Evolutionary conservation across 2,113 vertebrate species (phyloP), one percentile per base, ranked within the genome.

Genomic region (Melanocharis versteri): DNA sequence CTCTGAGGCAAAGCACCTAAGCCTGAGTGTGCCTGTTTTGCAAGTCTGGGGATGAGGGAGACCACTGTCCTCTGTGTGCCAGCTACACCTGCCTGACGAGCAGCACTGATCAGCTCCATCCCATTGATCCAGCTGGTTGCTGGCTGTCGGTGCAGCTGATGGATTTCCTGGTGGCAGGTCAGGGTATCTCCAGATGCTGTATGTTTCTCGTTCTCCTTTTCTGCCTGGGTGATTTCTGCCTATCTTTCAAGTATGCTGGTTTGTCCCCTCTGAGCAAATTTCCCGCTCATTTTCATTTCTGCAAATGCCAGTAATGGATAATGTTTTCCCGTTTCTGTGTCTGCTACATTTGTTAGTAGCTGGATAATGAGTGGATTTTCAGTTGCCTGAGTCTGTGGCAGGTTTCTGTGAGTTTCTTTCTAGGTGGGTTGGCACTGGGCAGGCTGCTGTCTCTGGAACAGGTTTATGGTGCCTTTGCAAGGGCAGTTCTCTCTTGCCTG

Each of bases 31-130:
- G 42, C 33, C 4, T 11, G 30, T 62, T 77, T 50, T 58, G 39
- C 19, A 35, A 8, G 39, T 20, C n/a, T 0, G 0, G 12, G 44
- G 4, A 0, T 72, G 39, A 75, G 35, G 40, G n/a, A 30, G 28
- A 19, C 23, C 1, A 0, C 47, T 51, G 65, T 13, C 31, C 23
- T 20, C 33, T 45, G 10, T 26, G 15, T 10, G 6, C 39, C 26
- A 27, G 50, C 78, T 82, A 47, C 6, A 13, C 26, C 70, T 71
- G 39, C 33, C 27, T 61, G n/a, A 6, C 40, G 16, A 27, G 35
- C 73, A 64, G 40, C 13, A 10, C 13, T 9, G 23, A 51, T 71
- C 47, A 4, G 22, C 33, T 50, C 42, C 0, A 0, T n/a, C 26
- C 61, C 15, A 2, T 4, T 11, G n/a, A 60, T 44, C 27, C 3